Base-by-base conservation (phyloP, 2,797 vertebrate species). In the Schizopygopsis pylzovi region DNA sequence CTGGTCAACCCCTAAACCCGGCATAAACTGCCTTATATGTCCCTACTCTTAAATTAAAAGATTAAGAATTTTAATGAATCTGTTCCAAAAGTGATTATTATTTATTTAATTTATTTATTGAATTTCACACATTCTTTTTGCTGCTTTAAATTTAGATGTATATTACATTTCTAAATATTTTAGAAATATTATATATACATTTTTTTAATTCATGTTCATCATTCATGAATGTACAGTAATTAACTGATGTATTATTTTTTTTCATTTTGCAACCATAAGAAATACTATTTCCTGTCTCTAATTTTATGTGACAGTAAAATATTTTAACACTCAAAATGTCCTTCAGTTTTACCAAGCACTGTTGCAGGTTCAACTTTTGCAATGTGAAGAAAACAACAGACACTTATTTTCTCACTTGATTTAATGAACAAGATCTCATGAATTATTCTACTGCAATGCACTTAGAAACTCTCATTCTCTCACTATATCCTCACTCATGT, bases 371-470 rank as follows among this genome's bases (percentile, higher is more conserved):
- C 18, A 0, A 10, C 49, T 77, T 33, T 4, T 4, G 25, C n/a
- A 75, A 73, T 28, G 28, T 13, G 18, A 39, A 56, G 75, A 67
- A 3, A 13, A 77, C 45, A 43, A n/a, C 18, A 43, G 22, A 45
- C 13, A 6, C 70, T 13, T 41, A 33, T 8, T 33, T 39, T 52
- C 75, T n/a, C 49, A 56, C 6, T 18, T 77, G 75, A 77, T 37
- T 39, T 77, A 54, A 77, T 77, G 20, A 78, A 78, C 20, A 77
- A 39, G 33, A 41, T 59, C 75, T 78, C 52, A 78, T 41, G 33
- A 78, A 78, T 78, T 78, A 78, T 41, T 78, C 52, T 52, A 41
- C 16, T 56, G 20, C 28, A 54, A 76, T 54, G 20, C 28, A 54
- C 4, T 16, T 20, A 20, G 43, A 77, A 54, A 54, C 28, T 20